Evolutionary conservation across 2,113 vertebrate species (phyloP).

Genomic region (Pseudorasbora parva): DNA sequence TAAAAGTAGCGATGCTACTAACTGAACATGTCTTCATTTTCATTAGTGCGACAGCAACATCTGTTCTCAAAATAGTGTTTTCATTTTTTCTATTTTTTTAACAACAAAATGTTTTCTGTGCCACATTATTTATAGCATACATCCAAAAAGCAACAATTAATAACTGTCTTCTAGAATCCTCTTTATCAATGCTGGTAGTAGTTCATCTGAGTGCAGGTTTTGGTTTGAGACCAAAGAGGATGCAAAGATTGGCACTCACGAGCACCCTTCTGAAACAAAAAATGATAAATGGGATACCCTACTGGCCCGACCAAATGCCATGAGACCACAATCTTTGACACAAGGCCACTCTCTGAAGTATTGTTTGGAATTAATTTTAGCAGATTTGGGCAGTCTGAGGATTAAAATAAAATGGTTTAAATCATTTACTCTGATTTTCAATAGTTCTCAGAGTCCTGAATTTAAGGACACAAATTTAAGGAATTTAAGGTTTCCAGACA

Average conservation of each 20-base stretch:
- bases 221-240: background rate
- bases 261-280: background rate
- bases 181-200: background rate
- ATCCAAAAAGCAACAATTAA: background rate
- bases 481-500: background rate
- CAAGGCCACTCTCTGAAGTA: background rate
- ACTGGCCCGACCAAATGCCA: background rate
- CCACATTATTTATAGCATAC: background rate
- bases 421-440: background rate
- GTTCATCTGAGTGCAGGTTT: background rate
- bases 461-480: too few species aligned
- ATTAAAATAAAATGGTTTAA: background rate
- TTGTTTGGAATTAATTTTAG: background rate
- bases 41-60: background rate
- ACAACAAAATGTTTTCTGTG: background rate
- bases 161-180: background rate
- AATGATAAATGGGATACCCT: slow-evolving; percentile 10
- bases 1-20: too few species aligned
- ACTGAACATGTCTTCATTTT: too few species aligned
- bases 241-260: background rate
- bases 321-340: background rate
- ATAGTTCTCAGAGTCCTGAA: background rate
- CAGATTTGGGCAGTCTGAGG: background rate
- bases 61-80: background rate
- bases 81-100: background rate